Conservation (phyloP, 2,113 vertebrate genomes). For the Camelus bactrianus region DNA sequence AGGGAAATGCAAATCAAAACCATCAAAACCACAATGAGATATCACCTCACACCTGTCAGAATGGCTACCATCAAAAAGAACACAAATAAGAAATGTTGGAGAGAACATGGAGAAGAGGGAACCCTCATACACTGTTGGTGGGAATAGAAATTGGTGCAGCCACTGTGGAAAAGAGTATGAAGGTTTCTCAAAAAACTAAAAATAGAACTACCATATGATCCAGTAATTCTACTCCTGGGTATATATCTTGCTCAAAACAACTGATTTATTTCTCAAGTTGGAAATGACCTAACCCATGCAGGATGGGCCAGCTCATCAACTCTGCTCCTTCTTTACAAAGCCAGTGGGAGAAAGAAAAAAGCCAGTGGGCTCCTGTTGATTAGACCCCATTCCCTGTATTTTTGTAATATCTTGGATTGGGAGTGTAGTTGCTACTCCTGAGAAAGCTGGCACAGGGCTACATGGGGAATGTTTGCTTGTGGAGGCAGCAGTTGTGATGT, state of each 20-base stretch:
- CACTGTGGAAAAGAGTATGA: too few relatives aligned
- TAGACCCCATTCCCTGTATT: neutral
- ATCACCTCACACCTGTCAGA: too few relatives aligned
- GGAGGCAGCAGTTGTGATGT: neutral
- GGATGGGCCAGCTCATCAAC: neutral
- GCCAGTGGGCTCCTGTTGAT: neutral
- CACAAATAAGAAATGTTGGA: too few relatives aligned
- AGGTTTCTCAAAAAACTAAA: too few relatives aligned
- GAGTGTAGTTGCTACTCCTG: neutral
- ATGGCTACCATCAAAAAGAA: too few relatives aligned
- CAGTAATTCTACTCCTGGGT: too few relatives aligned
- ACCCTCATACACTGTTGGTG: too few relatives aligned
- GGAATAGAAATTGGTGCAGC: too few relatives aligned
- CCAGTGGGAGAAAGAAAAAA: neutral
- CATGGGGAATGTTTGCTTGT: neutral
- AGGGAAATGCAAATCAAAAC: too few relatives aligned
- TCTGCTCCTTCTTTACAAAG: neutral
- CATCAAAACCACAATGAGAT: too few relatives aligned
- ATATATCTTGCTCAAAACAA: neutral
- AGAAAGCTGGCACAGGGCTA: neutral
- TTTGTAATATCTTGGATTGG: neutral
- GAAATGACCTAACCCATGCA: neutral
- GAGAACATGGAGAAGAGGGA: too few relatives aligned
- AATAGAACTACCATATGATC: too few relatives aligned
- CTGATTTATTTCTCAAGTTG: slow-evolving; percentile 16